Evolutionary conservation across 2,797 vertebrate genomes (phyloP).

Genomic region (Ceyx erithaca): DNA sequence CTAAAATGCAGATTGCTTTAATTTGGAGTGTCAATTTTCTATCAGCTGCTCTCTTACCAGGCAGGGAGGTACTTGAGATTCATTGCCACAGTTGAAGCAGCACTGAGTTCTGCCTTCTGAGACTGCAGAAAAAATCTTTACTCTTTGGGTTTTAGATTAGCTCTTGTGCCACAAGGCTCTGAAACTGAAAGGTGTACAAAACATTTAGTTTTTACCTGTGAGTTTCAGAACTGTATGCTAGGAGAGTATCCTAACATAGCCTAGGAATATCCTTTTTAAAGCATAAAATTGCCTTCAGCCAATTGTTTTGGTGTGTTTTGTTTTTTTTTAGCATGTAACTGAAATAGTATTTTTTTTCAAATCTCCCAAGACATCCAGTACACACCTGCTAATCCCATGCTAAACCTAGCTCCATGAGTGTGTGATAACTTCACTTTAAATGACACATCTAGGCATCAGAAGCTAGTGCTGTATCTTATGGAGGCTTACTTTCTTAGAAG

Average conservation of each 20-base stretch:
- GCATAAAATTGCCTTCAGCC: background rate
- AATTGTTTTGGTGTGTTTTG: background rate
- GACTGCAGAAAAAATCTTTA: background rate
- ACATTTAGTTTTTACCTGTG: background rate
- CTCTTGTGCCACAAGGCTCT: background rate
- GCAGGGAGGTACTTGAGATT: background rate
- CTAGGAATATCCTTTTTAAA: background rate
- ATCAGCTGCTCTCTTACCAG: background rate
- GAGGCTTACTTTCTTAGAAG: background rate
- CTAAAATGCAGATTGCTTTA: background rate
- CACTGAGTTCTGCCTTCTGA: background rate
- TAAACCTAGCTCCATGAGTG: background rate
- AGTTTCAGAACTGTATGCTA: background rate
- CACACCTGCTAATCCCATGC: background rate
- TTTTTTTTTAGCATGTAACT: background rate
- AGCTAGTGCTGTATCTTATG: background rate
- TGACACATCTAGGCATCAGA: background rate
- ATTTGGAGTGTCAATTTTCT: background rate
- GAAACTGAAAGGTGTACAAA: background rate
- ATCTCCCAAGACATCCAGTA: background rate
- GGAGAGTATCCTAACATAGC: background rate
- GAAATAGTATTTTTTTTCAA: background rate
- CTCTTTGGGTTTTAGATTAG: background rate
- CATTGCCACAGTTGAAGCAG: background rate
- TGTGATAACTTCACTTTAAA: background rate